Conservation (phyloP, 2,797 vertebrate species). For the Clarias platycephalus region DNA sequence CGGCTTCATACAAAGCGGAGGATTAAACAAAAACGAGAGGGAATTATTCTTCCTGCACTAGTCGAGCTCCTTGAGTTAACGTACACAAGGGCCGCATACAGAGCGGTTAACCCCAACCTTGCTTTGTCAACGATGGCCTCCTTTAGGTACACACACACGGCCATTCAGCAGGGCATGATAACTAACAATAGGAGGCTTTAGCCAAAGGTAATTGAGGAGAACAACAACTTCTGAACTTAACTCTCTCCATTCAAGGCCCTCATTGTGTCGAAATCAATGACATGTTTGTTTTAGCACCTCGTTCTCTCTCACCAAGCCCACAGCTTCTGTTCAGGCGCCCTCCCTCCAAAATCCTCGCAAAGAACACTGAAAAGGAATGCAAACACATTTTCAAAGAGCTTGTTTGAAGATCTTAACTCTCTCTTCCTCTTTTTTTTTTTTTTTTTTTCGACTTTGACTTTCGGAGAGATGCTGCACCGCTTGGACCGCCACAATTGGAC, state of each 20-base stretch:
- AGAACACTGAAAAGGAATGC: slow-evolving; percentile 35
- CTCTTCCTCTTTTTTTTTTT: slow-evolving; percentile 2
- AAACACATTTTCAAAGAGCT: slow-evolving; percentile 57
- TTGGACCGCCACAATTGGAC: background rate
- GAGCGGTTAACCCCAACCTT: slow-evolving; percentile 54
- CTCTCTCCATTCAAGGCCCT: slow-evolving; percentile 33
- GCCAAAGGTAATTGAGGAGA: slow-evolving; percentile 63
- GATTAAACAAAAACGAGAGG: slow-evolving; percentile 36
- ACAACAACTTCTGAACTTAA: slow-evolving; percentile 47
- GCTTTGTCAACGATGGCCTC: slow-evolving; percentile 40
- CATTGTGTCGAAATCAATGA: slow-evolving; percentile 57
- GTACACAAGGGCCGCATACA: slow-evolving; percentile 42
- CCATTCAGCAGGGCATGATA: slow-evolving; percentile 56
- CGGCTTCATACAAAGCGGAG: slow-evolving; percentile 16
- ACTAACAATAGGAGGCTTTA: slow-evolving; percentile 56
- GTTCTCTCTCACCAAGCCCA: slow-evolving; percentile 12
- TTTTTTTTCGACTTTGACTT: slow-evolving; percentile 10
- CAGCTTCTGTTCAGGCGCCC: slow-evolving; percentile 30
- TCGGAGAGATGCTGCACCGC: background rate
- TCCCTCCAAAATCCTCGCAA: slow-evolving; percentile 39
- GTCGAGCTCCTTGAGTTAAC: slow-evolving; percentile 23
- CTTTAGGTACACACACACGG: slow-evolving; percentile 53
- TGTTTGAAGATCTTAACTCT: slow-evolving; percentile 49
- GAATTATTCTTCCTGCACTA: slow-evolving; percentile 23
- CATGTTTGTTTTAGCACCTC: slow-evolving; percentile 64